Evolutionary conservation across 2,797 vertebrate species (phyloP).

Genomic region (Chelonia mydas): DNA sequence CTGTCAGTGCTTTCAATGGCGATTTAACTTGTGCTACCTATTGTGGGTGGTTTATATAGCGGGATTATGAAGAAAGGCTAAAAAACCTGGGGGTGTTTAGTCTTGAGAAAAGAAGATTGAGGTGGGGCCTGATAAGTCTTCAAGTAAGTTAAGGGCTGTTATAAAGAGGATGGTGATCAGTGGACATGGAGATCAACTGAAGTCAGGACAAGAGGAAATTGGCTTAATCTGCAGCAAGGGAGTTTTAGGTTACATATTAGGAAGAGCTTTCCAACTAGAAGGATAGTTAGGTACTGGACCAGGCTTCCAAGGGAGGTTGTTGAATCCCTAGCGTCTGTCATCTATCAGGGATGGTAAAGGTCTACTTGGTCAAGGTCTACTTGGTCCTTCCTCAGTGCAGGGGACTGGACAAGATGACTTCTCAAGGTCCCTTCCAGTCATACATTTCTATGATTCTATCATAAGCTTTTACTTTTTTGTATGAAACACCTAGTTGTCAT

Average conservation of each 20-base stretch:
- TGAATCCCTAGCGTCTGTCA: not conserved
- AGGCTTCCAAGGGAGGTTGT: not conserved
- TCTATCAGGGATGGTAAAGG: not conserved
- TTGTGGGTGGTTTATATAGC: conserved; percentile 67
- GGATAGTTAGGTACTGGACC: not conserved
- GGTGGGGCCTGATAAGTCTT: too few relatives aligned
- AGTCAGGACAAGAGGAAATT: not conserved
- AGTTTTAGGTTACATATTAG: not conserved
- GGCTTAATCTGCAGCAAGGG: not conserved
- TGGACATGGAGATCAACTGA: not conserved
- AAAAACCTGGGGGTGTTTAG: too few relatives aligned
- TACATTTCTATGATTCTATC: not conserved
- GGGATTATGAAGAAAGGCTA: too few relatives aligned
- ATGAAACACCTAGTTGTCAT: conserved; percentile 31
- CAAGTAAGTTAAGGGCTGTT: not conserved
- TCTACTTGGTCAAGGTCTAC: not conserved
- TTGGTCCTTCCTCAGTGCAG: not conserved
- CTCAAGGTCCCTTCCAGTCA: not conserved
- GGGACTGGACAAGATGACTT: not conserved
- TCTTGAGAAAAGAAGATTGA: too few relatives aligned
- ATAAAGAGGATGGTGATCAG: not conserved
- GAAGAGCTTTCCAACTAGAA: not conserved
- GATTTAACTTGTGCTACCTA: conserved; percentile 66
- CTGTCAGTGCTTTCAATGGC: conserved; percentile 56
- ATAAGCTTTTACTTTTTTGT: conserved; percentile 32